Base-by-base conservation (phyloP, 1,140 invertebrate genomes). In the Thaumetopoea pityocampa region DNA sequence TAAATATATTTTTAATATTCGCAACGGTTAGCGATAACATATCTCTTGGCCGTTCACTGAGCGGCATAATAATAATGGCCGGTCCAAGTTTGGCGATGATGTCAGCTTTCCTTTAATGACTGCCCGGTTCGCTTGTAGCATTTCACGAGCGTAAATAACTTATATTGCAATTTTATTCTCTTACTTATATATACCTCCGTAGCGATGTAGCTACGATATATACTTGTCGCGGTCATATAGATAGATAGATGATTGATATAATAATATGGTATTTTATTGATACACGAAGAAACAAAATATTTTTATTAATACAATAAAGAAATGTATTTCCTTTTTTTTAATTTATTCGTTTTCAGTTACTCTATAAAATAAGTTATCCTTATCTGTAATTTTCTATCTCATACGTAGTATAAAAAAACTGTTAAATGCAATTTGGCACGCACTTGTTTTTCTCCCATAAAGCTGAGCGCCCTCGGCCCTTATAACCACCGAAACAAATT, bases 31-130 rank as follows among this genome's bases (percentile, higher is more conserved):
- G 45, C 57, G 72, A 79, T 82, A 78, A 72, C 62, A 61, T 49
- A 74, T 69, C 70, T 67, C 46, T 74, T 64, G 62, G 53, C 46
- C 18, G 42, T 24, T 40, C 35, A 57, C 35, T 49, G 61, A 40
- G 32, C 36, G 46, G 68, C 71, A 66, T 62, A 79, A 76, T 55
- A 79, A 77, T 72, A 79, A 73, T 71, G 54, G 33, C 37, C 38
- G 57, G 42, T 64, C 56, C 64, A 71, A 68, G 45, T 72, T 58
- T 18, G 66, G 59, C 78, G 78, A 70, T 83, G 79, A 83, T 83
- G 79, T 83, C 79, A 83, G 49, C 49, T 41, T 41, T 68, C 67
- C 58, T 71, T 70, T 73, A 71, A 71, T 65, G 69, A 74, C 51
- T 47, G 53, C 48, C 30, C 58, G 32, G 45, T 51, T 42, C 45